Conservation (phyloP, 23 tunicate genomes). For the Halocynthia roretzi region DNA sequence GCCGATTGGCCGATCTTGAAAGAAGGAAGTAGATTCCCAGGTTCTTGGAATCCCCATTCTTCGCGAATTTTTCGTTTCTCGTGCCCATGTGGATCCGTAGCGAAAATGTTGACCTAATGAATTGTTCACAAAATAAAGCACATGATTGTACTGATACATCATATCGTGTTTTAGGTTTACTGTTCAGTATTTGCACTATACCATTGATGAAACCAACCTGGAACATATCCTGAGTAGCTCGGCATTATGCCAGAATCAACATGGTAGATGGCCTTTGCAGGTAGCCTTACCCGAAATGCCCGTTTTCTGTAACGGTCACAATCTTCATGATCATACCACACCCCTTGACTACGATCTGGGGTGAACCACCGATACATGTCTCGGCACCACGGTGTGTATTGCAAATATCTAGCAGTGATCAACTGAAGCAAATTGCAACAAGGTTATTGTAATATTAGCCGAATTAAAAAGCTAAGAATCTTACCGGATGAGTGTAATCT, state of each 20-base stretch:
- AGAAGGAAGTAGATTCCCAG: constrained; percentile 86
- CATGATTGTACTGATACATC: neutral
- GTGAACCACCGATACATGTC: constrained; percentile 94
- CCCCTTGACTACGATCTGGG: constrained; percentile 73
- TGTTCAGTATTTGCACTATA: neutral
- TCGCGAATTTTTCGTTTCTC: constrained; percentile 69
- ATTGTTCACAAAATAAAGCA: too few relatives aligned
- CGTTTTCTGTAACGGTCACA: constrained; percentile 49
- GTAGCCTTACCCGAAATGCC: constrained; percentile 49
- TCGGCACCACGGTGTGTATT: constrained; percentile 88
- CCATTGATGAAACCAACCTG: constrained; percentile 28
- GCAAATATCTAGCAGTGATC: constrained; percentile 61
- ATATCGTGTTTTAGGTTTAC: neutral
- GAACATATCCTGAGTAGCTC: constrained; percentile 78
- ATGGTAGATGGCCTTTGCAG: constrained; percentile 63
- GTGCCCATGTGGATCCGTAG: constrained; percentile 71
- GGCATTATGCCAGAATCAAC: constrained; percentile 53
- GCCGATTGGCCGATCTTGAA: constrained; percentile 82
- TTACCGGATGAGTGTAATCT: constrained; percentile 35
- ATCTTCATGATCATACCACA: constrained; percentile 72
- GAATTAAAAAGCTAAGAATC: neutral
- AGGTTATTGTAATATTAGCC: neutral
- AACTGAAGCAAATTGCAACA: constrained; percentile 32
- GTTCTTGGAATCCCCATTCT: constrained; percentile 48
- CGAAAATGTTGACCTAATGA: constrained; percentile 74